Evolutionary conservation across 2,888 invertebrate species (phyloP), one percentile per base, ranked within the genome.

Genomic region (Melangyna quadrimaculata): DNA sequence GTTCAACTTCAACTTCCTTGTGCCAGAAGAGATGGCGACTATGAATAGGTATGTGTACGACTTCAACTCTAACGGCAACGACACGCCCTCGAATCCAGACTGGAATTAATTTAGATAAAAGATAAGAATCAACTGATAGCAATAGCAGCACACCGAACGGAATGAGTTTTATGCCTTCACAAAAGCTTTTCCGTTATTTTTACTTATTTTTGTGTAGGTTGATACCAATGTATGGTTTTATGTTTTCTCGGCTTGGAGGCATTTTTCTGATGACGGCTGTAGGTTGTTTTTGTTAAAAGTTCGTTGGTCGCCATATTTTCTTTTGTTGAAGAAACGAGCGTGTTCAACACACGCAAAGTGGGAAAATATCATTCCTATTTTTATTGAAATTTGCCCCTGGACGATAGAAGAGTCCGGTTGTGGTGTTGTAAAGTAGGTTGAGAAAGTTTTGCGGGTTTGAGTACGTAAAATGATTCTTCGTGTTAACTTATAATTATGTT

Each of bases 81-180:
- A 69, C 67, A 80, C 80, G 67, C 79, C 84, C 84, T 77, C 84
- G 45, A 77, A 80, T 63, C 71, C 53, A 80, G 84, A 84, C 79
- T 75, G 75, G 84, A 84, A 84, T 80, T 75, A 84, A 84, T 84
- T 84, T 80, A 80, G 84, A 84, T 84, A 69, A 75, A 69, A 84
- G 84, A 84, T 84, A 84, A 69, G 84, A 72, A 84, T 79, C 75
- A 67, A 72, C 75, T 80, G 84, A 84, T 84, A 84, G 59, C n/a
- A n/a, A n/a, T n/a, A n/a, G n/a, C n/a, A n/a, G n/a, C 65, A n/a
- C 32, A 17, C 40, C 32, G 29, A 55, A 72, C 59, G 32, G 57
- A 83, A 83, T 83, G 79, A 53, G 65, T 71, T 79, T 75, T 61
- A 29, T 32, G 32, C 53, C 57, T 32, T 53, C n/a, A 51, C 72